Base-by-base conservation (phyloP, 2,113 vertebrate species). In the Desmodus rotundus region DNA sequence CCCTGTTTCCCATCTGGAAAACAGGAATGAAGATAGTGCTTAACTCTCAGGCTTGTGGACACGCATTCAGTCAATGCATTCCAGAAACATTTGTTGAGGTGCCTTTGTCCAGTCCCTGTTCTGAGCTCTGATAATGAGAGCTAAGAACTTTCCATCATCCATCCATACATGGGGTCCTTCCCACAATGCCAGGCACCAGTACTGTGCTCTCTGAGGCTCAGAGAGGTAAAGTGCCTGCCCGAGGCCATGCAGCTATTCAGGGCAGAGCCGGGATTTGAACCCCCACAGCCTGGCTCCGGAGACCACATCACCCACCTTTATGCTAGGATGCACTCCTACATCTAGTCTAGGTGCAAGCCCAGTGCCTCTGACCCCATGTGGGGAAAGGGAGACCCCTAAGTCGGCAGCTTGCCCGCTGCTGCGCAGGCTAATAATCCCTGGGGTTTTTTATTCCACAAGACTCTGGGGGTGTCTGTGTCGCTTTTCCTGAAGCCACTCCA, bases 341-440 rank as follows among this genome's bases (percentile, higher is more conserved):
- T 16, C 54, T 45, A 2, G 2, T 22, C 52, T 9, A 12, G 70
- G 81, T 58, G 19, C 19, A 5, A 50, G 43, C 16, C 6, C 0
- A 1, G 50, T 0, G 0, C 8, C 45, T 80, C 3, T 3, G 26
- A 87, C 6, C 50, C 45, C 7, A 3, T 24, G 38, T 52, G 38
- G 45, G 72, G 15, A 65, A 67, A 77, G 68, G 12, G 72, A 94
- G 43, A 43, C 43, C 65, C 43, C 4, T 36, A 19, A 82, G n/a
- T 63, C 28, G 50, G 31, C 47, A 4, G 15, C 36, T 67, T 47
- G 33, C 4, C 24, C 0, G 0, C 9, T 6, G 3, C n/a, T 14
- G 0, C 45, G 3, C 33, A n/a, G 63, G 24, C 17, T 1, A 0
- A 12, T 1, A 0, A 12, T 16, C 2, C 20, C n/a, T 22, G 58